Conservation (phyloP, 2,113 vertebrate genomes). For the Muntiacus muntjak region DNA sequence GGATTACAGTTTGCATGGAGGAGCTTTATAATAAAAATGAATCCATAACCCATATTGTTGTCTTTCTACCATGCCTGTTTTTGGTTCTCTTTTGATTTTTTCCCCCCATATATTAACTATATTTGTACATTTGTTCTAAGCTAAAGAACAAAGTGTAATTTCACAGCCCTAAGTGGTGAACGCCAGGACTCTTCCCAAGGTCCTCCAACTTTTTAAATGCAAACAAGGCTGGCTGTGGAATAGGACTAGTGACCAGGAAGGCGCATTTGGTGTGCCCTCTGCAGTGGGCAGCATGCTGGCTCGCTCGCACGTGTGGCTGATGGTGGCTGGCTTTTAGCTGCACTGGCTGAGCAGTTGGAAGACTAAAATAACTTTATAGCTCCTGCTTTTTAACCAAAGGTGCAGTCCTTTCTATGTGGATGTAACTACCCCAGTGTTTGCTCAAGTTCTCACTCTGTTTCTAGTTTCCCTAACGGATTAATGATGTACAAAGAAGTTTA, state of each 20-base stretch:
- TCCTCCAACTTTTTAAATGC: conserved; percentile 61
- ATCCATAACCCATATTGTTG: background rate
- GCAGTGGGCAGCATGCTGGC: conserved; percentile 89
- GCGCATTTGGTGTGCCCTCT: conserved; percentile 75
- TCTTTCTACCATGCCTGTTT: background rate
- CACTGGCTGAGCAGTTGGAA: conserved; percentile 84
- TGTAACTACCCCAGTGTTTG: conserved; percentile 56
- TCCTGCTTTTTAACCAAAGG: conserved; percentile 84
- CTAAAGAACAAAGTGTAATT: conserved; percentile 50
- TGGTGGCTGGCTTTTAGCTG: conserved; percentile 92
- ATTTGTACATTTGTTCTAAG: conserved; percentile 56
- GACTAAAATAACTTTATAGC: conserved; percentile 79
- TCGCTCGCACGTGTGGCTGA: conserved; percentile 89
- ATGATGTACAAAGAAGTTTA: conserved; percentile 63
- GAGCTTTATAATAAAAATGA: conserved; percentile 1
- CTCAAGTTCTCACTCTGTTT: conserved; percentile 60
- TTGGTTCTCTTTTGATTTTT: background rate
- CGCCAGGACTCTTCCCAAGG: conserved; percentile 46
- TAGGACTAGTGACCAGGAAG: conserved; percentile 67
- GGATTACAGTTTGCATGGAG: background rate
- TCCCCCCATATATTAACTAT: conserved; percentile 2
- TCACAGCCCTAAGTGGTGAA: conserved; percentile 37
- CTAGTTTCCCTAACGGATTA: conserved; percentile 61
- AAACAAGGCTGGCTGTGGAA: conserved; percentile 75
- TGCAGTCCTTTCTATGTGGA: conserved; percentile 72